Base-by-base conservation (phyloP, 2,888 invertebrate species). In the Aleiodes alternator region DNA sequence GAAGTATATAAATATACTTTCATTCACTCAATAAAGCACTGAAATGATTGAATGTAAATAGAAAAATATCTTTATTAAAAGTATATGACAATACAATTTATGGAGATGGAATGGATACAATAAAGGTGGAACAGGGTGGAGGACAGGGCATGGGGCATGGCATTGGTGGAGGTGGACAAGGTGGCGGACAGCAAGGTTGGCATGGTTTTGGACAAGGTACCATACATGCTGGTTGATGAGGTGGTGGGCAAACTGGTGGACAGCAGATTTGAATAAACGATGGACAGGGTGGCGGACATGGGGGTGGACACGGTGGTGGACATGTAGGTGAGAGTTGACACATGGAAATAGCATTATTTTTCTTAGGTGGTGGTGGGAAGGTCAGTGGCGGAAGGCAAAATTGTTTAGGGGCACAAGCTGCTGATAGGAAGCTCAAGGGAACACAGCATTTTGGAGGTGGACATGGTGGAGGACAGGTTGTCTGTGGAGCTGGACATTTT, bases 101-200 rank as follows among this genome's bases (percentile, higher is more conserved):
- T 16, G 43, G 66, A 31, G 51, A 55, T 53, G 74, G 74, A 64
- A 74, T 74, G 11, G 74, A 69, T 0, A 74, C 70, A 11, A 70
- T 53, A 14, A 53, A 74, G 9, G 74, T 23, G 38, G 61, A 66
- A 14, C 64, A 68, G 12, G 68, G 31, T 50, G 51, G 51, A 14
- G 68, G 66, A 34, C 34, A 34, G 34, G 34, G 51, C 53, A 53
- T 16, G 51, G 50, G 53, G n/a, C 31, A 16, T n/a, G 51, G 12
- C 12, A n/a, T 9, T 4, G 51, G 53, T 38, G 66, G 51, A 4
- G 55, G 14, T 38, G 69, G 38, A 53, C 56, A 69, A 7, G 23
- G 38, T 0, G 38, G 14, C 7, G 69, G 69, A 11, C 69, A 69
- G 51, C 53, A 53, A 9, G 51, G 50, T 6, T 4, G 51, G 14